Percentiles rank a stretch among this genome's conserved stretches.
Conservation (phyloP, 2,797 vertebrate genomes). For the Champsocephalus esox region DNA sequence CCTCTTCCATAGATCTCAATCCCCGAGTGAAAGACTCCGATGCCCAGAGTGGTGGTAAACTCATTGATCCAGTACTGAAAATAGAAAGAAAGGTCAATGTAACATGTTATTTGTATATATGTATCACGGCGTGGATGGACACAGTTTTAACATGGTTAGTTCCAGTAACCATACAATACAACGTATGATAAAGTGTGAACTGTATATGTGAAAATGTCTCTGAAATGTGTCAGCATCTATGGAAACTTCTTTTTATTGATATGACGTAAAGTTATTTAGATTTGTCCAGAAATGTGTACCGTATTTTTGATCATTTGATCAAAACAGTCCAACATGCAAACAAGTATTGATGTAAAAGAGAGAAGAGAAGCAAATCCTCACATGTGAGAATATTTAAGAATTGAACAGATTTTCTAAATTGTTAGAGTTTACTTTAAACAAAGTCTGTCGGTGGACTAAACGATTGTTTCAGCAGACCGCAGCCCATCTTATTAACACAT, state of each 20-base stretch:
- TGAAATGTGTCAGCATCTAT: neutral
- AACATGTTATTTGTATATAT: neutral
- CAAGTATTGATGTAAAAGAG: neutral
- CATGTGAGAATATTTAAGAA: neutral
- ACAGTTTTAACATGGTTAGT: neutral
- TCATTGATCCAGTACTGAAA: conserved; percentile 99
- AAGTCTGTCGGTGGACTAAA: neutral
- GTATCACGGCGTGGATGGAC: neutral
- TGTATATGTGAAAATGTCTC: neutral
- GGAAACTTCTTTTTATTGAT: neutral
- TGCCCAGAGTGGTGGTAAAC: conserved; percentile 97
- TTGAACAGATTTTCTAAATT: too few species aligned
- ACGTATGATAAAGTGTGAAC: neutral
- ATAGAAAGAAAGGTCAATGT: neutral
- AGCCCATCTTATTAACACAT: neutral
- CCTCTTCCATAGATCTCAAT: conserved; percentile 99
- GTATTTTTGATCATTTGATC: neutral
- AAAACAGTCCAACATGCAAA: neutral
- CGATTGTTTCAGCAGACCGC: neutral
- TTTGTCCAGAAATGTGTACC: neutral
- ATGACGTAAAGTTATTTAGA: too few species aligned
- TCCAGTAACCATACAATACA: too few species aligned
- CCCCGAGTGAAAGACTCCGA: conserved; percentile 99
- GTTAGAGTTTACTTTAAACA: too few species aligned
- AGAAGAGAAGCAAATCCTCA: neutral